Conservation (phyloP, 1,140 invertebrate species). For the Hetaerina americana region DNA sequence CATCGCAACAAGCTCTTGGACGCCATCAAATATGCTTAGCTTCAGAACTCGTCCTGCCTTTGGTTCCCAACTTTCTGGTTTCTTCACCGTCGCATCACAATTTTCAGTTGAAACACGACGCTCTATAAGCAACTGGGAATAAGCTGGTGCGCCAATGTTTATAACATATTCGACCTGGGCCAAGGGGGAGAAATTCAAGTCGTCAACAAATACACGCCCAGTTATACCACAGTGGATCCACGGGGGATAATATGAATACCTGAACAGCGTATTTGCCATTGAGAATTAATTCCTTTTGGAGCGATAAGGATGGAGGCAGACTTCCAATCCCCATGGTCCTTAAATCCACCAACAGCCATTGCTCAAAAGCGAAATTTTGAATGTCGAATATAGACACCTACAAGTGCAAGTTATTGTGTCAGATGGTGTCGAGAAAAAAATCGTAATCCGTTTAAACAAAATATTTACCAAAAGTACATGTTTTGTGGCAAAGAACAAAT, state of each 20-base stretch:
- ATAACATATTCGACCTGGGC: conserved; percentile 21
- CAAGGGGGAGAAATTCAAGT: background rate
- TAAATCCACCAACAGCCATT: conserved; percentile 49
- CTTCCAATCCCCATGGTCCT: conserved; percentile 37
- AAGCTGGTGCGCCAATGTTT: conserved; percentile 33
- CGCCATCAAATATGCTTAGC: conserved; percentile 62
- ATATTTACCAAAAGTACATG: no score
- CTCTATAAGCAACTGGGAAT: conserved; percentile 47
- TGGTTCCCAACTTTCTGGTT: conserved; percentile 28
- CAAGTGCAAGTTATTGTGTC: no score
- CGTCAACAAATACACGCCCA: no score
- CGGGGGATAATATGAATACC: conserved; percentile 24
- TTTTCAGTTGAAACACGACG: conserved; percentile 39
- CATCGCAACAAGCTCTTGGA: conserved; percentile 51
- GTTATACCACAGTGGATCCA: background rate
- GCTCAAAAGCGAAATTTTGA: conserved; percentile 31
- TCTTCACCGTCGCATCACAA: conserved; percentile 33
- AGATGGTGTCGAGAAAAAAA: no score
- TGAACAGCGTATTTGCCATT: conserved; percentile 43
- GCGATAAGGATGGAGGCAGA: conserved; percentile 36
- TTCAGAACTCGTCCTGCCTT: conserved; percentile 47
- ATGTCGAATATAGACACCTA: conserved; percentile 13
- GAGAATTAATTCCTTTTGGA: conserved; percentile 29
- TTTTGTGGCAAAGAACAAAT: no score
- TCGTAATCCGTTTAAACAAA: no score